A percentile compares a stretch with the other conserved stretches of the same genome.
These are phyloP conservation scores for Tenthredo amoena DNA, from an alignment of 2,888 invertebrate genomes.

Conservation along the genomic window DNA sequence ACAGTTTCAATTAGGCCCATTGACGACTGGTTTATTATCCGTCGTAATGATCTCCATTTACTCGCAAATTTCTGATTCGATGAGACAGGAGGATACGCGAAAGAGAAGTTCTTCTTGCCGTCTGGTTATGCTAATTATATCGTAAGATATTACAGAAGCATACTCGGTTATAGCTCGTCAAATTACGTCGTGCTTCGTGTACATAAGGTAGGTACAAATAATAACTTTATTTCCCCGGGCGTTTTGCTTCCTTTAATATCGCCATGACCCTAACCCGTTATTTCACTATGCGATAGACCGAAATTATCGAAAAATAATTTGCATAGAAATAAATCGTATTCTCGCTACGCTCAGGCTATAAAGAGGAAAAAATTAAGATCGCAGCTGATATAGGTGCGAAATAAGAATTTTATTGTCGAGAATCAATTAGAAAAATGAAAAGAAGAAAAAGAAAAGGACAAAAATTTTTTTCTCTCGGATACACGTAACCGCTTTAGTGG, in stretches of 20 bases:
- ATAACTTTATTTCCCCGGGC: constrained; percentile 66
- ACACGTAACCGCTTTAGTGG: constrained; percentile 12
- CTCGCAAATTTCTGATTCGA: constrained; percentile 48
- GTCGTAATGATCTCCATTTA: constrained; percentile 38
- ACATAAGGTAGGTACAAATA: constrained; percentile 62
- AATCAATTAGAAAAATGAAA: background rate
- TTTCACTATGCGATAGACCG: background rate
- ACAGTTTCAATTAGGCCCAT: constrained; percentile 46
- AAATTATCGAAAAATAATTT: background rate
- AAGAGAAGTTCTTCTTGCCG: constrained; percentile 28
- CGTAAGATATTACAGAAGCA: constrained; percentile 62
- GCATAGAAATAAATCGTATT: background rate
- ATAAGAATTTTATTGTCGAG: background rate
- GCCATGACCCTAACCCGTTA: background rate
- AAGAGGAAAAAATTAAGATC: constrained; percentile 6
- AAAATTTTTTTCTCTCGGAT: background rate
- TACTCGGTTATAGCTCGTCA: constrained; percentile 62
- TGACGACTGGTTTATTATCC: constrained; percentile 36
- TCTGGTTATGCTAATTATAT: constrained; percentile 71
- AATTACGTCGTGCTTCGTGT: constrained; percentile 58
- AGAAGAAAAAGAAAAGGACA: background rate
- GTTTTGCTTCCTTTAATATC: background rate
- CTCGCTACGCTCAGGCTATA: background rate
- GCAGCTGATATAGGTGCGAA: background rate
- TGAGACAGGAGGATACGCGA: constrained; percentile 40